These are phyloP conservation scores for Emberiza fucata DNA, from an alignment of 2,113 vertebrate species.

Conservation along the genomic window DNA sequence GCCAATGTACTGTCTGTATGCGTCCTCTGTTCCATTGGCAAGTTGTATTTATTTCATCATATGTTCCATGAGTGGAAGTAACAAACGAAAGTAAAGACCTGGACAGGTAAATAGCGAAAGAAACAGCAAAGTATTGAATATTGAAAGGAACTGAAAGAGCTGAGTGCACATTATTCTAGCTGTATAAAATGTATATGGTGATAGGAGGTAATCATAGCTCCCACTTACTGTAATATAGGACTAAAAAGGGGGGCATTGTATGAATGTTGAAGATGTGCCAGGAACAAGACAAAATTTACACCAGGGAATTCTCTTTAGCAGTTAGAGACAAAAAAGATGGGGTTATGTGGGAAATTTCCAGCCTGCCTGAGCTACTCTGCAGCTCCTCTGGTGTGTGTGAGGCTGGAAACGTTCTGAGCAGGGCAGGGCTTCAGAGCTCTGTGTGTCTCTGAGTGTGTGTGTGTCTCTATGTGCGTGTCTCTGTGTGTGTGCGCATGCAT, in stretches of 20 bases:
- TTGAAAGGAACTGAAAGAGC: neutral
- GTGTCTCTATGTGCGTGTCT: no score
- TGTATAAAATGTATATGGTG: neutral
- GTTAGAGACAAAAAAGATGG: neutral
- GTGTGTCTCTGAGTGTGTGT: no score
- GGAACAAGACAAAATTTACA: neutral
- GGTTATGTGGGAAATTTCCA: neutral
- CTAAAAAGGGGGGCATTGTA: rapidly evolving
- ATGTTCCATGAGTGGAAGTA: rapidly evolving
- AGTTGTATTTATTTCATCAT: neutral
- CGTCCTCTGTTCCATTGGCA: neutral
- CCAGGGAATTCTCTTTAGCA: neutral
- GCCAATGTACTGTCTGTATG: neutral
- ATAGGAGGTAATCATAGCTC: neutral
- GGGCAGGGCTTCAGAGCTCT: neutral
- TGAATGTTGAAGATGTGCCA: neutral
- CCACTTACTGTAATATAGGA: neutral
- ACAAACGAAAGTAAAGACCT: neutral
- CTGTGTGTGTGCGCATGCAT: rapidly evolving
- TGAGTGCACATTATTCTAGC: neutral
- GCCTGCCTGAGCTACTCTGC: neutral
- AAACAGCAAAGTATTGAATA: neutral
- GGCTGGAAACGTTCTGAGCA: neutral
- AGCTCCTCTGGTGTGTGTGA: rapidly evolving
- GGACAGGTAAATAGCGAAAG: neutral